Evolutionary conservation across 2,113 vertebrate genomes (phyloP).

Genomic region (Podocnemis expansa): DNA sequence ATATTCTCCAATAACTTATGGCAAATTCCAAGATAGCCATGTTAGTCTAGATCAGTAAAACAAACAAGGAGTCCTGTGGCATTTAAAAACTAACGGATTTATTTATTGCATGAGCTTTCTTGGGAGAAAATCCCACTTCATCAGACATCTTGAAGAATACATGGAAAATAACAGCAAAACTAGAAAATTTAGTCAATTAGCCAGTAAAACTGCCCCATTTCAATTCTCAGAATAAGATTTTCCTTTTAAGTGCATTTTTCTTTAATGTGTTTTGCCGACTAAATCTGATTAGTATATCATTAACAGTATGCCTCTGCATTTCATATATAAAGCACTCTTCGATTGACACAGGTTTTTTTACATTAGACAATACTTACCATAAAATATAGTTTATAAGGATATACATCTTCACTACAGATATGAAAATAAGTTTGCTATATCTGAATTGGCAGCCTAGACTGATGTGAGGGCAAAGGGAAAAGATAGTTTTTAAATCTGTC

Average conservation of each 20-base stretch:
- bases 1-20: neutral
- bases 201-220: neutral
- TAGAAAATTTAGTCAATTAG: neutral
- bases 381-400: accelerated
- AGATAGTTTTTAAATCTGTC: slow-evolving; percentile 32
- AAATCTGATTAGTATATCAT: neutral
- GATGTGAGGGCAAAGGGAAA: neutral
- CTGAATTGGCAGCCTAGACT: neutral
- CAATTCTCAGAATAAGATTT: neutral
- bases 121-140: no score
- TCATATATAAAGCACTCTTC: neutral
- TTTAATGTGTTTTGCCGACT: neutral
- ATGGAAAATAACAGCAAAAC: neutral
- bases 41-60: no score
- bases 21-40: no score
- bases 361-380: neutral
- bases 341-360: neutral
- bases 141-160: no score
- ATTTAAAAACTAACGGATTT: no score
- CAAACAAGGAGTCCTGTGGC: no score
- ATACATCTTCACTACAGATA: neutral
- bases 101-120: no score
- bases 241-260: neutral
- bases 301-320: neutral
- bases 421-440: neutral